Percentiles rank a stretch among this genome's conserved stretches.
These are phyloP conservation scores for Trachelipus rathkii DNA, from an alignment of 1,140 invertebrate genomes.

Conservation along the genomic window DNA sequence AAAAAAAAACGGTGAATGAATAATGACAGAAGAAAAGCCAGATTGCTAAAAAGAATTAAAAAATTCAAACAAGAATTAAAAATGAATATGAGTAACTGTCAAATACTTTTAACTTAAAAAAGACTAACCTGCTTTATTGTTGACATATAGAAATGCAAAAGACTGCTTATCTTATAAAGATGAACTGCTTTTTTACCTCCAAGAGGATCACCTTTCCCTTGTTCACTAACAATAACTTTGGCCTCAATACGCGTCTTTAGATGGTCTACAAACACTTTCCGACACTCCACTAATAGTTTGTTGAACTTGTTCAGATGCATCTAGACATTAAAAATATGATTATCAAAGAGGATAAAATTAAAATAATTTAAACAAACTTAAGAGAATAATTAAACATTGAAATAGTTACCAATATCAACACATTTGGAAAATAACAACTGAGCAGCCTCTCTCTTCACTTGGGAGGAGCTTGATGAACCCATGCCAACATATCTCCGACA, in stretches of 20 bases:
- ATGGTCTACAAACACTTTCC: conserved; percentile 83
- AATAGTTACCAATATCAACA: conserved; percentile 60
- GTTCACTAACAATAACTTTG: conserved; percentile 78
- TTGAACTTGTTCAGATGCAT: conserved; percentile 64
- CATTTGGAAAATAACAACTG: conserved; percentile 74
- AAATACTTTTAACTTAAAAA: no score
- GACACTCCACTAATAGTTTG: conserved; percentile 64
- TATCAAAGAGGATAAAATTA: no score
- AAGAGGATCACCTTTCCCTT: conserved; percentile 54
- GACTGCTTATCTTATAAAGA: conserved; percentile 78
- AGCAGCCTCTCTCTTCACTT: conserved; percentile 88
- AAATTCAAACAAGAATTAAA: no score
- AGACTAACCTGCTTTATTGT: conserved; percentile 62
- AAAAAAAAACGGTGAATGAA: no score
- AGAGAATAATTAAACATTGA: no score
- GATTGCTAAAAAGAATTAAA: no score
- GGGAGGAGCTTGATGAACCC: conserved; percentile 90
- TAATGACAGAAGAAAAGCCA: no score
- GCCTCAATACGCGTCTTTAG: conserved; percentile 84
- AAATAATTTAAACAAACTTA: no score
- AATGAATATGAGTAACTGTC: no score
- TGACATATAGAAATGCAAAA: conserved; percentile 81
- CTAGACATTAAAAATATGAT: conserved; percentile 50
- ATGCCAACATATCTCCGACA: conserved; percentile 93
- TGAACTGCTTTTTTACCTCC: conserved; percentile 57